These are phyloP conservation scores for Drosophila recens DNA, from an alignment of 2,888 invertebrate species.

Conservation along the genomic window DNA sequence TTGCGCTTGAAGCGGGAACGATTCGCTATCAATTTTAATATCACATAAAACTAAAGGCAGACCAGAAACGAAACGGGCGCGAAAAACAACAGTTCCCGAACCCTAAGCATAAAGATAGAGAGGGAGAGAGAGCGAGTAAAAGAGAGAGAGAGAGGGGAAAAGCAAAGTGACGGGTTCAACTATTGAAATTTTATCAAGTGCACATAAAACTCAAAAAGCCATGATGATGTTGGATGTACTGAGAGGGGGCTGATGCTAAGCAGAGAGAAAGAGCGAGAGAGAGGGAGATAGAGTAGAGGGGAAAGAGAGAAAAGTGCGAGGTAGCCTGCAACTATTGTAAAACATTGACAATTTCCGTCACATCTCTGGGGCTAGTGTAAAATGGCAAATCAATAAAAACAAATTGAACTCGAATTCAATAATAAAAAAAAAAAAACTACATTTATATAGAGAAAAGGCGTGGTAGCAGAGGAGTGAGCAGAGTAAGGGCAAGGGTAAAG, in stretches of 20 bases:
- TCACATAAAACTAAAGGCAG: conserved; percentile 79
- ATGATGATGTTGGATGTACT: conserved; percentile 64
- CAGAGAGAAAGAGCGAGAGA: neutral
- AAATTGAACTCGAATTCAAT: conserved; percentile 83
- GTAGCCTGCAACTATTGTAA: conserved; percentile 75
- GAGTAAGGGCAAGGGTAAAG: neutral
- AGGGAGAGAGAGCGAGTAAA: neutral
- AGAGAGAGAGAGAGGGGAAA: neutral
- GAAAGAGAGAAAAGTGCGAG: conserved; percentile 20
- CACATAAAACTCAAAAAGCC: conserved; percentile 80
- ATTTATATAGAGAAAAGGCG: conserved; percentile 13
- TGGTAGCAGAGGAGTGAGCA: neutral
- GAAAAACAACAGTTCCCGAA: conserved; percentile 64
- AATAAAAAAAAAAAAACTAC: conserved; percentile 61
- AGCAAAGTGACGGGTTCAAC: conserved; percentile 38
- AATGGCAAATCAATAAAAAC: conserved; percentile 84
- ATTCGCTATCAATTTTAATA: conserved; percentile 80
- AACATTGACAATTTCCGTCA: conserved; percentile 84
- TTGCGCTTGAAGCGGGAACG: conserved; percentile 50
- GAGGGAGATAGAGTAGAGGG: neutral
- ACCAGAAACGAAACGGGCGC: conserved; percentile 60
- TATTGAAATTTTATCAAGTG: conserved; percentile 81
- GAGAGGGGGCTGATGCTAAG: conserved; percentile 1
- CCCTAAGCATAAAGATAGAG: neutral
- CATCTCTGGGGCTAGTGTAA: conserved; percentile 79